phyloP scores from a whole-genome alignment of 2,113 vertebrate species.

The Cyphomyrus plagiostoma region DNA sequence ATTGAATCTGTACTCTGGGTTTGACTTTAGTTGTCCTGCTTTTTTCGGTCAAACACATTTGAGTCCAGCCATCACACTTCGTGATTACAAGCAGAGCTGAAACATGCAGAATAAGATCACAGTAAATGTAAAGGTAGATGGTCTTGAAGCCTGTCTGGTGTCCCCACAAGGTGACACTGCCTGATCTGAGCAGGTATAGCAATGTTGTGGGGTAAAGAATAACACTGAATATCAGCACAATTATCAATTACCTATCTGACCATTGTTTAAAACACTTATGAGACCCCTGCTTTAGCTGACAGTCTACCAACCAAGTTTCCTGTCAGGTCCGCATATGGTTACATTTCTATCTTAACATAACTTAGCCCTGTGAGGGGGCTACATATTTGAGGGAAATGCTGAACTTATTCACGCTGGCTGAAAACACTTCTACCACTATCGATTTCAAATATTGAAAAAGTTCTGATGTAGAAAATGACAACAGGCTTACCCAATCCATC shows the following conservation, averaged over 20 bases:
- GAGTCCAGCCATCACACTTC: neutral
- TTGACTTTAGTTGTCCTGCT: neutral
- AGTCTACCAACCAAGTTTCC: neutral
- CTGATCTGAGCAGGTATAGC: neutral
- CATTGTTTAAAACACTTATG: neutral
- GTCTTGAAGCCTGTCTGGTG: neutral
- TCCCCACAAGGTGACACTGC: neutral
- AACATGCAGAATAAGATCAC: neutral
- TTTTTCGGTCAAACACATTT: neutral
- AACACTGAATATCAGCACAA: neutral
- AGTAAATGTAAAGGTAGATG: neutral
- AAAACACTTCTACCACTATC: neutral
- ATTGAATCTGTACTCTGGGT: neutral
- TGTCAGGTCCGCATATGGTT: neutral
- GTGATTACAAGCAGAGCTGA: neutral
- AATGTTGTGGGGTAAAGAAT: neutral
- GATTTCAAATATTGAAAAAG: neutral
- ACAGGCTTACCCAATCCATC: slow-evolving; percentile 75
- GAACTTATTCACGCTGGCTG: neutral
- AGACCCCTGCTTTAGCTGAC: neutral
- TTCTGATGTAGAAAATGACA: neutral
- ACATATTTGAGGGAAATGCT: neutral
- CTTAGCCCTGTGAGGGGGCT: neutral
- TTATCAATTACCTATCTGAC: neutral
- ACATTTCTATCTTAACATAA: neutral